A percentile compares a stretch with the other conserved stretches of the same genome.
Conservation (phyloP, 2,113 vertebrate genomes). For the Planiliza haematocheilus region DNA sequence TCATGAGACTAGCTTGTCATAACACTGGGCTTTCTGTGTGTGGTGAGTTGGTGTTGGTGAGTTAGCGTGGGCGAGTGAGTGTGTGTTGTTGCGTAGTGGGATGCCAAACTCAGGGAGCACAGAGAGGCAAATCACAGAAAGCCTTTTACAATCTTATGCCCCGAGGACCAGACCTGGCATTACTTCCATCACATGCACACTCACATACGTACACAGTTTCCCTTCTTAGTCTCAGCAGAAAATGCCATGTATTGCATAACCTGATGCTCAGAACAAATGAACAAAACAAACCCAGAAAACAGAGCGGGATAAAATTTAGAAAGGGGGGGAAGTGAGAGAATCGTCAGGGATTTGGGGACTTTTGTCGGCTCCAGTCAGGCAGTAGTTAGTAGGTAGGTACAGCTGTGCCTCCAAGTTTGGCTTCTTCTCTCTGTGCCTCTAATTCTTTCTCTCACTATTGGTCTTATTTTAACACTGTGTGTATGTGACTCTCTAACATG, state of each 20-base stretch:
- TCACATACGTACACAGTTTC: conserved; percentile 37
- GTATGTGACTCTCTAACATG: background rate
- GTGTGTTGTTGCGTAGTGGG: conserved; percentile 38
- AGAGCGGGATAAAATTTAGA: conserved; percentile 19
- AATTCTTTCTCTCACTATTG: background rate
- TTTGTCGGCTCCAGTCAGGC: conserved; percentile 38
- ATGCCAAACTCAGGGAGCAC: conserved; percentile 11
- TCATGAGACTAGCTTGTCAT: conserved; percentile 49
- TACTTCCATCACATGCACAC: conserved; percentile 53
- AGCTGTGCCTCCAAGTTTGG: conserved; percentile 37
- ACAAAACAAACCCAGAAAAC: conserved; percentile 44
- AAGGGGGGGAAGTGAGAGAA: background rate
- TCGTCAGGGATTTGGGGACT: conserved; percentile 38
- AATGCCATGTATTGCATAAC: conserved; percentile 71
- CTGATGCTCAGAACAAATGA: conserved; percentile 49
- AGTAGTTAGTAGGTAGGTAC: conserved; percentile 18
- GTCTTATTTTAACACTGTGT: conserved; percentile 2
- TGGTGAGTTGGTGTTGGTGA: conserved; percentile 9
- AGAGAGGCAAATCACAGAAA: conserved; percentile 56
- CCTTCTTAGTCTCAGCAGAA: conserved; percentile 45
- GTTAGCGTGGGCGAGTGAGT: background rate
- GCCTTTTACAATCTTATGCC: conserved; percentile 59
- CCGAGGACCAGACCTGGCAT: conserved; percentile 60
- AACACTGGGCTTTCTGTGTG: conserved; percentile 37
- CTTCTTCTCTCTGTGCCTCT: conserved; percentile 1